These are phyloP conservation scores for Scaptomyza caliginosa DNA, from an alignment of 2,888 invertebrate species.

Conservation along the genomic window DNA sequence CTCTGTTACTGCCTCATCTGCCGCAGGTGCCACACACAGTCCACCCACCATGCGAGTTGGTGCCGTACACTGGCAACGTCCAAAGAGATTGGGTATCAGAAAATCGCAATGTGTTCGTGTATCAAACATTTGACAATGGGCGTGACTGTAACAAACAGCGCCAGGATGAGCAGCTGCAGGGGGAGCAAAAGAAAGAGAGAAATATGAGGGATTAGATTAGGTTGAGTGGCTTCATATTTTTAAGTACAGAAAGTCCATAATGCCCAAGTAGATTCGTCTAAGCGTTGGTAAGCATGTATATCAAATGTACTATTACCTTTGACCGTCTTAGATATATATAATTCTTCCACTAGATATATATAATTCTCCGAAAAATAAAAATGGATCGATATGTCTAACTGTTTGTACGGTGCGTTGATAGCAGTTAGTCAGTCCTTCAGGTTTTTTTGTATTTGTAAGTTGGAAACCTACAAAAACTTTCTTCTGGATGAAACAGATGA, in stretches of 20 bases:
- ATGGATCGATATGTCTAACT: background rate
- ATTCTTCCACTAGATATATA: too few relatives aligned
- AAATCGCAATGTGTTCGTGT: slow-evolving; percentile 94
- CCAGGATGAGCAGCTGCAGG: slow-evolving; percentile 92
- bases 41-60: slow-evolving; percentile 88
- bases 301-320: background rate
- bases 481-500: background rate
- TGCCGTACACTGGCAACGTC: slow-evolving; percentile 92
- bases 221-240: too few relatives aligned
- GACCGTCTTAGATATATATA: too few relatives aligned
- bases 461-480: background rate
- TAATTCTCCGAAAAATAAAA: too few relatives aligned
- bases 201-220: background rate
- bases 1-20: slow-evolving; percentile 42
- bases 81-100: slow-evolving; percentile 94
- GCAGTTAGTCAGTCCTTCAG: background rate
- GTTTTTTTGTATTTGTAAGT: background rate
- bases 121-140: slow-evolving; percentile 94
- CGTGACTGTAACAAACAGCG: slow-evolving; percentile 94
- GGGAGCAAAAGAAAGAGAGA: background rate
- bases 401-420: background rate
- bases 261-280: too few relatives aligned
- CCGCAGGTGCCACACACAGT: slow-evolving; percentile 85
- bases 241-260: too few relatives aligned
- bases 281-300: background rate